Conservation (phyloP, 2,113 vertebrate genomes). For the Lates calcarifer region DNA sequence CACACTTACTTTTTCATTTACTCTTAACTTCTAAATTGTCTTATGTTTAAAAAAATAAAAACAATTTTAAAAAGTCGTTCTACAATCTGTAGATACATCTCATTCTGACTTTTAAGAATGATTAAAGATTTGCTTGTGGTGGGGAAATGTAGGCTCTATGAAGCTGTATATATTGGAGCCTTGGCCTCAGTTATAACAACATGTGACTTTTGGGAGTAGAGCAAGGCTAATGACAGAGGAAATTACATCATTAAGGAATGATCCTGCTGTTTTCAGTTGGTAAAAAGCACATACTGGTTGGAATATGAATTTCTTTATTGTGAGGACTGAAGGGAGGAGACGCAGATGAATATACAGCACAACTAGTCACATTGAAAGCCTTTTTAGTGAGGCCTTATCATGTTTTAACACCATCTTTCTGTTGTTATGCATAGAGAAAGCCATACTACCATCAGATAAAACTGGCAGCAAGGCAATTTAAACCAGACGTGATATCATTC, state of each 20-base stretch:
- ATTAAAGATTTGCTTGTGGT: neutral
- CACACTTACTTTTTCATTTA: neutral
- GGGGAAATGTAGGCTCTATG: neutral
- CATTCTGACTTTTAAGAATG: neutral
- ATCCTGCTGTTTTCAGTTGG: neutral
- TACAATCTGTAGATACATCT: neutral
- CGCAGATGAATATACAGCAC: conserved; percentile 12
- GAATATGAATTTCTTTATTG: conserved; percentile 35
- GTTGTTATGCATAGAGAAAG: conserved; percentile 53
- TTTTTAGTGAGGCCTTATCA: conserved; percentile 61
- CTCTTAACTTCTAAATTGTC: neutral
- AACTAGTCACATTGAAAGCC: conserved; percentile 22
- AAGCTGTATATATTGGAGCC: neutral
- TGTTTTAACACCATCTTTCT: conserved; percentile 57
- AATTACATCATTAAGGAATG: conserved; percentile 16
- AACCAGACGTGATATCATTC: conserved; percentile 72
- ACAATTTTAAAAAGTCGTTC: neutral
- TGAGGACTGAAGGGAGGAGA: conserved; percentile 21
- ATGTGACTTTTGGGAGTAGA: neutral
- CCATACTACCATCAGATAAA: conserved; percentile 70
- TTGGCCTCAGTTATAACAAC: neutral
- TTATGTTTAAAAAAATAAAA: neutral
- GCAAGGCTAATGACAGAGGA: conserved; percentile 1
- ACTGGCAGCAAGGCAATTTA: conserved; percentile 60
- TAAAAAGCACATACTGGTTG: conserved; percentile 7